These are phyloP conservation scores for Sussaba pulchella DNA, from an alignment of 2,888 invertebrate genomes.

Conservation along the genomic window DNA sequence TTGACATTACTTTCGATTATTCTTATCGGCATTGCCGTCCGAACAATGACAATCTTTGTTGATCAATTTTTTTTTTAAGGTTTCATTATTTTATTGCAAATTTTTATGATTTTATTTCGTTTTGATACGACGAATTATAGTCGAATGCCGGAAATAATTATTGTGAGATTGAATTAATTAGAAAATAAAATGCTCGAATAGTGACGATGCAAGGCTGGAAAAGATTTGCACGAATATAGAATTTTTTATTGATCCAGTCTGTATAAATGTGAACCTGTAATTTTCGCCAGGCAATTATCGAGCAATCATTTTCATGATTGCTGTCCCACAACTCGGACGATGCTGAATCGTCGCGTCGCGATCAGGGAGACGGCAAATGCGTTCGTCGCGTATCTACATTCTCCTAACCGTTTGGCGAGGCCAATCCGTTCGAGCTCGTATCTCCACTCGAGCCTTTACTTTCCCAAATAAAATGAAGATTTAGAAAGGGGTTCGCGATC, in stretches of 20 bases:
- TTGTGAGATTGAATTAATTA: too few relatives aligned
- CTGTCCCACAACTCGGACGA: not conserved
- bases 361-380: too few relatives aligned
- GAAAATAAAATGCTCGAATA: too few relatives aligned
- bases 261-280: not conserved
- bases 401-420: constrained; percentile 50
- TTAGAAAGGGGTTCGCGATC: constrained; percentile 79
- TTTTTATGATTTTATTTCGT: not conserved
- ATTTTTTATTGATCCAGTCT: not conserved
- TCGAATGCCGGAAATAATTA: not conserved
- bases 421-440: constrained; percentile 42
- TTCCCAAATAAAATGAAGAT: constrained; percentile 81
- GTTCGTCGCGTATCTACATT: too few relatives aligned
- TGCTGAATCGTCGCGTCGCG: not conserved
- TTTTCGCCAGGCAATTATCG: not conserved
- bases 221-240: not conserved
- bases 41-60: not conserved
- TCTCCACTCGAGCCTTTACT: constrained; percentile 70
- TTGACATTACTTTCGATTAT: too few relatives aligned
- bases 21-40: too few relatives aligned
- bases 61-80: not conserved
- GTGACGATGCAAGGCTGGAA: too few relatives aligned
- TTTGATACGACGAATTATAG: too few relatives aligned
- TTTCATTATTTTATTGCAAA: not conserved
- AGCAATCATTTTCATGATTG: not conserved